Conservation (phyloP, 2,888 invertebrate species). For the Callinectes sapidus region DNA sequence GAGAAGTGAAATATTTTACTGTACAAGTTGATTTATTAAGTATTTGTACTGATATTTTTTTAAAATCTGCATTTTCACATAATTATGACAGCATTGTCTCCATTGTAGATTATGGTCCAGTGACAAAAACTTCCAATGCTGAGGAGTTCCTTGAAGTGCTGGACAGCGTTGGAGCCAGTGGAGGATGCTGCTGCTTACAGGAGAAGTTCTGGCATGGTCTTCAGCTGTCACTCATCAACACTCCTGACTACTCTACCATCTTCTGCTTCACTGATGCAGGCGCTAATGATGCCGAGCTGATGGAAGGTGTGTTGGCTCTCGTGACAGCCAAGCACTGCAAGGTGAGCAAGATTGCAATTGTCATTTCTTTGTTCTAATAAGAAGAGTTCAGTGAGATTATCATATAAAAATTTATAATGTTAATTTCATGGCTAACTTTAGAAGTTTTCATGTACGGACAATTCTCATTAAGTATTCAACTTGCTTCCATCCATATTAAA, state of each 20-base stretch:
- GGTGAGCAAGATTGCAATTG: background rate
- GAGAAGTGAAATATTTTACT: background rate
- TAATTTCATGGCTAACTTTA: too few species aligned
- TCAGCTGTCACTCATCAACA: slow-evolving; percentile 49
- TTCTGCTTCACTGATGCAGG: slow-evolving; percentile 65
- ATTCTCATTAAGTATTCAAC: background rate
- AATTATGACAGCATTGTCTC: background rate
- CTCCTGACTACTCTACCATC: slow-evolving; percentile 59
- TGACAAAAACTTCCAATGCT: slow-evolving; percentile 46
- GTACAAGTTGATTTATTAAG: background rate
- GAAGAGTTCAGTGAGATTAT: background rate
- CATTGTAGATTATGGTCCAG: slow-evolving; percentile 49
- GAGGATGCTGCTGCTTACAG: slow-evolving; percentile 59
- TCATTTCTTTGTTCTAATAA: background rate
- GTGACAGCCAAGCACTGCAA: slow-evolving; percentile 50
- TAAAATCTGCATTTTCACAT: background rate
- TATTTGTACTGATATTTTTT: background rate
- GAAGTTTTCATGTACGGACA: background rate
- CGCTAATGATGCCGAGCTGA: slow-evolving; percentile 57
- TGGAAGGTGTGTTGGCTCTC: slow-evolving; percentile 62
- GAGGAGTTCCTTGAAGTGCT: slow-evolving; percentile 49
- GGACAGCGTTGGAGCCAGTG: slow-evolving; percentile 18
- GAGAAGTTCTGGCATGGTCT: slow-evolving; percentile 63
- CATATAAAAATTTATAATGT: too few species aligned
- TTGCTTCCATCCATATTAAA: background rate